These are phyloP conservation scores for Drosophila fulvimacula DNA, from an alignment of 2,888 invertebrate genomes.

Conservation along the genomic window DNA sequence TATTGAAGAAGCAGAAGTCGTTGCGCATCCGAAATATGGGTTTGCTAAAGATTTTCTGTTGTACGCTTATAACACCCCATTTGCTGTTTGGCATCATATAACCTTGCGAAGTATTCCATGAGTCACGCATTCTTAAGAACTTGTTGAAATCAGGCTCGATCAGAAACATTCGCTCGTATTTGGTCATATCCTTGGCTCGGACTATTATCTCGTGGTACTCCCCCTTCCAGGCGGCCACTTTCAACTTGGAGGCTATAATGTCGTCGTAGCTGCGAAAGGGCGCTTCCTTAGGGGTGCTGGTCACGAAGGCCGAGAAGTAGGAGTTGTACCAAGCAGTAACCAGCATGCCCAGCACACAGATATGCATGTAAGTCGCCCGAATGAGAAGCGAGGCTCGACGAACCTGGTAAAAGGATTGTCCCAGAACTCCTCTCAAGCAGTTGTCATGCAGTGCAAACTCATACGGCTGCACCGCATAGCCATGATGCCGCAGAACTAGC, in stretches of 20 bases:
- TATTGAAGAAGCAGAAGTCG: conserved; percentile 75
- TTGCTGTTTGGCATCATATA: conserved; percentile 70
- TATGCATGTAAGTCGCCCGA: conserved; percentile 74
- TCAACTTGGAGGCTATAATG: conserved; percentile 61
- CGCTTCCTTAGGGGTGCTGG: conserved; percentile 70
- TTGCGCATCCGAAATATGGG: conserved; percentile 70
- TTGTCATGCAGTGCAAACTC: conserved; percentile 76
- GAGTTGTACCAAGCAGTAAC: conserved; percentile 81
- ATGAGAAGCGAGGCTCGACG: conserved; percentile 61
- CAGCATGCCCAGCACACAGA: conserved; percentile 77
- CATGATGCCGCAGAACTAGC: conserved; percentile 53
- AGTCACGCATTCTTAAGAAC: conserved; percentile 67
- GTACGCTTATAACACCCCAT: conserved; percentile 73
- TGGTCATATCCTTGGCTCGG: conserved; percentile 38
- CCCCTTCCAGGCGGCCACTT: conserved; percentile 58
- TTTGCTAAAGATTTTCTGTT: conserved; percentile 75
- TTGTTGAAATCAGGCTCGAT: conserved; percentile 53
- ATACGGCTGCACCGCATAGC: conserved; percentile 51
- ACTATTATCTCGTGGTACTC: conserved; percentile 67
- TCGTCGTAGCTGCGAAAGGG: conserved; percentile 70
- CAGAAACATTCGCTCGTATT: conserved; percentile 70
- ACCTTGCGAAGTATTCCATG: conserved; percentile 67
- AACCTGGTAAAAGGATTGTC: conserved; percentile 77
- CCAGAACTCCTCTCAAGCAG: conserved; percentile 76
- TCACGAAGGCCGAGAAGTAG: conserved; percentile 79